These are phyloP conservation scores for Hylaea fasciaria DNA, from an alignment of 2,888 invertebrate species.

Conservation along the genomic window DNA sequence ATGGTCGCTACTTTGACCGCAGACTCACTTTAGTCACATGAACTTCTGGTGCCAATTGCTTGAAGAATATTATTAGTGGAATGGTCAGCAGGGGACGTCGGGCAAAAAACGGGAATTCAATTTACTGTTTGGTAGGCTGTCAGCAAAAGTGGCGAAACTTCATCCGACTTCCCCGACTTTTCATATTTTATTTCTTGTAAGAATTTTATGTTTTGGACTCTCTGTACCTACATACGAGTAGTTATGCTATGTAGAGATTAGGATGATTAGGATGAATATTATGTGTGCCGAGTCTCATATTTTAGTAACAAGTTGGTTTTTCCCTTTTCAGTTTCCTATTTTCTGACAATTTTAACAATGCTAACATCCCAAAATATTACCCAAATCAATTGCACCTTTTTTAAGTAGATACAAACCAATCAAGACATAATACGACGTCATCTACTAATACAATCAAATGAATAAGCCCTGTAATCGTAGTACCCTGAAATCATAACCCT, in stretches of 20 bases:
- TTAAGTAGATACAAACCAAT: too few relatives aligned
- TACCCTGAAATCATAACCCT: slow-evolving; percentile 41
- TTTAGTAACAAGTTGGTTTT: background rate
- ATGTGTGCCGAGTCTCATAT: too few relatives aligned
- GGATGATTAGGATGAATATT: too few relatives aligned
- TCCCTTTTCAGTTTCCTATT: too few relatives aligned
- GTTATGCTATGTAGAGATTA: too few relatives aligned
- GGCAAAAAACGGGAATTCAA: slow-evolving; percentile 53
- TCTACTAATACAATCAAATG: too few relatives aligned
- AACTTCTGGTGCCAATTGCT: slow-evolving; percentile 77
- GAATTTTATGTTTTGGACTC: background rate
- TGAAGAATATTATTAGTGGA: slow-evolving; percentile 72
- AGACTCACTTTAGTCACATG: slow-evolving; percentile 61
- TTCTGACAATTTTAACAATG: too few relatives aligned
- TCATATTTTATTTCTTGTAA: slow-evolving; percentile 1
- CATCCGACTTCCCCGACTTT: slow-evolving; percentile 14
- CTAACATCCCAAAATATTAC: too few relatives aligned
- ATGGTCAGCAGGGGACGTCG: slow-evolving; percentile 58
- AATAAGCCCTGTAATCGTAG: too few relatives aligned
- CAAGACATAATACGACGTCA: too few relatives aligned
- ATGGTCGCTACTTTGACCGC: slow-evolving; percentile 55
- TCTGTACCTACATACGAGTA: too few relatives aligned
- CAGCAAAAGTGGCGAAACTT: slow-evolving; percentile 33
- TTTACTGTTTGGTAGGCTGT: slow-evolving; percentile 39
- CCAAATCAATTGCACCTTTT: too few relatives aligned